A percentile compares a stretch with the other conserved stretches of the same genome.
phyloP scores from a whole-genome alignment of 2,113 vertebrate species.

The Pandion haliaetus region DNA sequence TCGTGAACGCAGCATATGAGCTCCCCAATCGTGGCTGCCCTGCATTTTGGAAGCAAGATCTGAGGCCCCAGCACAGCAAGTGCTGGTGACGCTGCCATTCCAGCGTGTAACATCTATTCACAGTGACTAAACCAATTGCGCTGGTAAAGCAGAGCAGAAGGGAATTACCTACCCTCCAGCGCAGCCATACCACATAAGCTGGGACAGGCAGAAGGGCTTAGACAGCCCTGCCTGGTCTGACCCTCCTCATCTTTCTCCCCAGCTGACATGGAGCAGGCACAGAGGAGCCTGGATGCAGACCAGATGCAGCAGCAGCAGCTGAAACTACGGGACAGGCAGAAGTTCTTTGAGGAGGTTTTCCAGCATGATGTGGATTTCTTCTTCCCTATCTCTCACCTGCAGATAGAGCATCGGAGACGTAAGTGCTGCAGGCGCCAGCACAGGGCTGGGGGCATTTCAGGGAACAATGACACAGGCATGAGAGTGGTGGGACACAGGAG shows the following conservation, averaged over 20 bases:
- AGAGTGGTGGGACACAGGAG: background rate
- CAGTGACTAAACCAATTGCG: background rate
- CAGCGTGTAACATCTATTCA: background rate
- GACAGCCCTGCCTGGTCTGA: background rate
- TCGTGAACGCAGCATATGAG: background rate
- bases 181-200: fast-evolving
- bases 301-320: constrained; percentile 81
- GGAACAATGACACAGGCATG: fast-evolving
- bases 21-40: background rate
- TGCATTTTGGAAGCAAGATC: background rate
- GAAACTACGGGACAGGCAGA: constrained; percentile 85
- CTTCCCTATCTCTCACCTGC: constrained; percentile 85
- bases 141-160: background rate
- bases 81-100: background rate
- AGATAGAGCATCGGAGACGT: constrained; percentile 89
- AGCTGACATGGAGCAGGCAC: constrained; percentile 70
- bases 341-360: constrained; percentile 92
- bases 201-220: background rate
- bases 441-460: background rate
- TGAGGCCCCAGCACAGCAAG: background rate
- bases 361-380: constrained; percentile 91
- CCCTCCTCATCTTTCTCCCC: background rate
- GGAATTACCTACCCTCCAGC: background rate
- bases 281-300: constrained; percentile 71
- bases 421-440: constrained; percentile 24